phyloP scores from a whole-genome alignment of 2,797 vertebrate genomes.

The Mycteria americana region DNA sequence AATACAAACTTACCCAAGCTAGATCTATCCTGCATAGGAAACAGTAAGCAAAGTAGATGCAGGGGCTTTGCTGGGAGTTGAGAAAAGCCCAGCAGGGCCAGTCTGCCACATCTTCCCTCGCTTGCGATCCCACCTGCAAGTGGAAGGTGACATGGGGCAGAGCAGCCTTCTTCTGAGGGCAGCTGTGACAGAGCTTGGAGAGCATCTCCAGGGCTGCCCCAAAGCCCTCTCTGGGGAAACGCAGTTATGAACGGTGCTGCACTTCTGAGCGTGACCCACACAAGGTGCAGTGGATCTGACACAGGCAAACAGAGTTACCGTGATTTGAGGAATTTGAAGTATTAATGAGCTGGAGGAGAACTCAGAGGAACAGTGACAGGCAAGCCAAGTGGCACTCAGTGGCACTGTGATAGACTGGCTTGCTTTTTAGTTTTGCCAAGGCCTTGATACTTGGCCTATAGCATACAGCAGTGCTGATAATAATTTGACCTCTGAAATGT shows the following conservation, averaged over 20 bases:
- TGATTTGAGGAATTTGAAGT: neutral
- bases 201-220: neutral
- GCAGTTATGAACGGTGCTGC: neutral
- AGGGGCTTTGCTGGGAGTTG: neutral
- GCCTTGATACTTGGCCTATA: neutral
- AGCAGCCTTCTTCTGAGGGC: neutral
- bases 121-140: neutral
- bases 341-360: neutral
- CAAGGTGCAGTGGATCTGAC: neutral
- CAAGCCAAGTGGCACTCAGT: neutral
- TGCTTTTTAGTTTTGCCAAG: neutral
- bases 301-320: neutral
- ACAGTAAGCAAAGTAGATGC: neutral
- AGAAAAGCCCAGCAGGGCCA: neutral
- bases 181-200: neutral
- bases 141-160: neutral
- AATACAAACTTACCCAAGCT: neutral
- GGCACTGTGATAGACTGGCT: neutral
- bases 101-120: rapidly evolving
- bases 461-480: neutral
- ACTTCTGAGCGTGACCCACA: rapidly evolving
- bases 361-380: neutral
- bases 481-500: slow-evolving; percentile 23
- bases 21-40: neutral
- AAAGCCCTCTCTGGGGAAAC: neutral